phyloP scores from a whole-genome alignment of 2,888 invertebrate species.

The Hermaeophaga mercurialis region DNA sequence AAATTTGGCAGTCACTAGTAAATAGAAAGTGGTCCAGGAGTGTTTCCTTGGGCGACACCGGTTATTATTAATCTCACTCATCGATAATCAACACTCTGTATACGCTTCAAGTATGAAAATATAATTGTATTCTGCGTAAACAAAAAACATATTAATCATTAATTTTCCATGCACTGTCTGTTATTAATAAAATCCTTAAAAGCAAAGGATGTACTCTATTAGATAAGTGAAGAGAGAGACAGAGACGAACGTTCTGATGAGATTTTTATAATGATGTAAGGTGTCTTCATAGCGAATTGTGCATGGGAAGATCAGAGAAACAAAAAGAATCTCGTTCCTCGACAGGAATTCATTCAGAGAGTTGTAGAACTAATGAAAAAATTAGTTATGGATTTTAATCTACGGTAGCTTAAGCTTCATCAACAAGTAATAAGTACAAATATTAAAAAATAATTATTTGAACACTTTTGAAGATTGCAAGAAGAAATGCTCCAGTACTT shows the following conservation, averaged over 20 bases:
- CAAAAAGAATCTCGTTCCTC: conserved; percentile 40
- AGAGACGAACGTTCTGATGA: conserved; percentile 11
- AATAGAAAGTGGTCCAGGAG: too few species aligned
- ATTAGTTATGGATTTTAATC: conserved; percentile 54
- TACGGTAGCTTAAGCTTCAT: conserved; percentile 49
- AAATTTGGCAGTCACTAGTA: too few species aligned
- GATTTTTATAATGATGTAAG: conserved; percentile 21
- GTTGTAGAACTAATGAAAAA: conserved; percentile 50
- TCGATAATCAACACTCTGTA: too few species aligned
- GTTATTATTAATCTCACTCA: too few species aligned
- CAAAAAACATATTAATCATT: conserved; percentile 2
- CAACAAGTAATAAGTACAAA: too few species aligned
- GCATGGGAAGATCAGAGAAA: conserved; percentile 32
- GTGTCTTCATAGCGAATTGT: conserved; percentile 29
- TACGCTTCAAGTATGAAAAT: too few species aligned
- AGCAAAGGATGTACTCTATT: conserved; percentile 7
- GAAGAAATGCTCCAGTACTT: too few species aligned
- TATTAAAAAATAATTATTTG: too few species aligned
- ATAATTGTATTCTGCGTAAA: too few species aligned
- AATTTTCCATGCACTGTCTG: conserved; percentile 3
- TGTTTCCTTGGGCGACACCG: too few species aligned
- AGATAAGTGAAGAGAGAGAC: conserved; percentile 1
- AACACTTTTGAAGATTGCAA: too few species aligned
- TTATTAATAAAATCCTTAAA: conserved; percentile 12
- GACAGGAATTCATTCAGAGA: conserved; percentile 47